Evolutionary conservation across 2,888 invertebrate species (phyloP).

Genomic region (Mesoligia furuncula): DNA sequence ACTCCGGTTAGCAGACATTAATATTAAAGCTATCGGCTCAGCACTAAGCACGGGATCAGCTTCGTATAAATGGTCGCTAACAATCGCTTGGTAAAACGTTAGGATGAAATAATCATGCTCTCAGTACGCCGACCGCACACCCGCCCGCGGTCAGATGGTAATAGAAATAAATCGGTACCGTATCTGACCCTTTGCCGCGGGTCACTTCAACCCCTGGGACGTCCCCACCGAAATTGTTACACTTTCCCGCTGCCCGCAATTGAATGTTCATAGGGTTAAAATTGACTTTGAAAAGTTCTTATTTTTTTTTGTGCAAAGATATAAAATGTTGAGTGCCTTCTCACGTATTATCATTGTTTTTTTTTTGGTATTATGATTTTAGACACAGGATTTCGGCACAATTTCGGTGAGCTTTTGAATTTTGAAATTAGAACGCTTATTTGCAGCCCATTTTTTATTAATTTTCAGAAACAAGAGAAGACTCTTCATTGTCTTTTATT

Average conservation of each 20-base stretch:
- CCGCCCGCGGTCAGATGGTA: conserved; percentile 61
- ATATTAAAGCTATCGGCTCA: neutral
- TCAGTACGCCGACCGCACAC: conserved; percentile 49
- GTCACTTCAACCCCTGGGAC: conserved; percentile 61
- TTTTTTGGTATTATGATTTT: neutral
- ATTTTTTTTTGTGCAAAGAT: conserved; percentile 42
- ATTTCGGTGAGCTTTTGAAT: neutral
- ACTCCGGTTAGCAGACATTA: neutral
- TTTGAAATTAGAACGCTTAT: conserved; percentile 31
- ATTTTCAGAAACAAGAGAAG: conserved; percentile 5
- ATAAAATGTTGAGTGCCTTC: conserved; percentile 32
- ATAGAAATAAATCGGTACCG: conserved; percentile 70
- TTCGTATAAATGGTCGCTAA: conserved; percentile 29
- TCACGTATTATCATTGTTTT: neutral
- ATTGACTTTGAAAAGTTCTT: conserved; percentile 63
- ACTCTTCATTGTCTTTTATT: conserved; percentile 11
- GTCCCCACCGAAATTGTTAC: conserved; percentile 64
- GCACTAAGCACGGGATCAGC: neutral
- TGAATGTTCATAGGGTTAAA: conserved; percentile 75
- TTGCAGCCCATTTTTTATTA: conserved; percentile 1
- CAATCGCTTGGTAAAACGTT: conserved; percentile 23
- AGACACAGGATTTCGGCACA: neutral
- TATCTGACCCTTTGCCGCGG: conserved; percentile 64
- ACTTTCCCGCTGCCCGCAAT: conserved; percentile 70
- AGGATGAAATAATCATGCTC: conserved; percentile 52